phyloP scores from a whole-genome alignment of 2,113 vertebrate species.

The Engraulis encrasicolus region DNA sequence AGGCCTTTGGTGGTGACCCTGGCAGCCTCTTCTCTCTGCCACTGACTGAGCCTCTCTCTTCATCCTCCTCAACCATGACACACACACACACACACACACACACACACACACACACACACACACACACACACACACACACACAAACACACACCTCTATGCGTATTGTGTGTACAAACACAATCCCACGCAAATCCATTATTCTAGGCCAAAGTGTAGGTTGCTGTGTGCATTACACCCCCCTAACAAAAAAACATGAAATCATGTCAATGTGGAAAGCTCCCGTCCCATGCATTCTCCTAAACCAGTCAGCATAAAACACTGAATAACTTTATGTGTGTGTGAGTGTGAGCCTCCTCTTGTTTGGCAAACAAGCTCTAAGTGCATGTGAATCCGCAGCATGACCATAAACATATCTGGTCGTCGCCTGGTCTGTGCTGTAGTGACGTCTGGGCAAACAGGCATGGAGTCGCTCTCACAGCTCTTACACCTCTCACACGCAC shows the following conservation, averaged over 20 bases:
- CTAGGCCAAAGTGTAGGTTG: not conserved
- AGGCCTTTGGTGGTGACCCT: too few relatives aligned
- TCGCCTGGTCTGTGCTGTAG: slow-evolving; percentile 34
- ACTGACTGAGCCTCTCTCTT: too few relatives aligned
- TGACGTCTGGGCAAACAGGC: slow-evolving; percentile 40
- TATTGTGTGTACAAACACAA: not conserved
- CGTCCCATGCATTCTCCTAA: not conserved
- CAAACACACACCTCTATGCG: not conserved
- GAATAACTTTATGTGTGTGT: not conserved
- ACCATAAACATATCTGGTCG: slow-evolving; percentile 40
- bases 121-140: not conserved
- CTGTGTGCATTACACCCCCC: not conserved
- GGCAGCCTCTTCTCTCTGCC: too few relatives aligned
- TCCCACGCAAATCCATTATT: too few relatives aligned
- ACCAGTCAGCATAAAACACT: not conserved
- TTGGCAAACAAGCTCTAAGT: slow-evolving; percentile 4
- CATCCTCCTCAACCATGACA: too few relatives aligned
- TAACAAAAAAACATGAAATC: not conserved
- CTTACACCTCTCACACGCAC: too few relatives aligned
- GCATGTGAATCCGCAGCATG: slow-evolving; percentile 10
- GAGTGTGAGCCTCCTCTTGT: not conserved
- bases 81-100: not conserved
- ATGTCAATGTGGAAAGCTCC: not conserved
- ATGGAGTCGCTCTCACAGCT: slow-evolving; percentile 43
- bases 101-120: slow-evolving; percentile 2